Evolutionary conservation across 2,113 vertebrate genomes (phyloP).

Genomic region (Eulacestoma nigropectus): DNA sequence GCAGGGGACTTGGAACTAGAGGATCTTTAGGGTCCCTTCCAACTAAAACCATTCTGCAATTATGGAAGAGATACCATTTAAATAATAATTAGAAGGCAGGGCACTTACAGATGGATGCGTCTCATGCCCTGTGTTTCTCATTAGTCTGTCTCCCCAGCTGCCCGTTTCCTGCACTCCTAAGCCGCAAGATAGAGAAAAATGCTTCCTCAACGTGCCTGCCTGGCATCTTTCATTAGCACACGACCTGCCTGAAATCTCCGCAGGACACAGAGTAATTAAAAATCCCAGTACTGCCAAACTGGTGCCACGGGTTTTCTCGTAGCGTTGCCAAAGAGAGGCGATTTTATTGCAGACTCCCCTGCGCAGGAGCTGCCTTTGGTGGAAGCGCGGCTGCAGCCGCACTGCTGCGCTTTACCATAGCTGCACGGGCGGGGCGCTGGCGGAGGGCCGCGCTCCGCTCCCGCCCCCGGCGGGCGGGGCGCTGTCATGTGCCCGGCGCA

Average conservation of each 20-base stretch:
- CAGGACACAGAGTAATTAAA: background rate
- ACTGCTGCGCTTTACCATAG: fast-evolving
- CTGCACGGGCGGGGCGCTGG: background rate
- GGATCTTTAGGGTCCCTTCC: background rate
- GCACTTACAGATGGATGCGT: fast-evolving
- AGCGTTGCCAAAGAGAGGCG: background rate
- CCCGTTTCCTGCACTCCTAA: background rate
- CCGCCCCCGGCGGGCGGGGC: background rate
- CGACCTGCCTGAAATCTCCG: background rate
- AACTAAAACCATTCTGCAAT: background rate
- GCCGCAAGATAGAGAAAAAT: background rate
- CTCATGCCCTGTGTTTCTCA: background rate
- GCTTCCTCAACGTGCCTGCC: fast-evolving
- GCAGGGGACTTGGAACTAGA: background rate
- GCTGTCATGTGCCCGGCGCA: background rate
- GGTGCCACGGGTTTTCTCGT: background rate
- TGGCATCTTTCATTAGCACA: background rate
- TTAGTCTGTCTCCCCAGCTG: background rate
- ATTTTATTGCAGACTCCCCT: background rate
- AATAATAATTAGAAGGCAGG: background rate
- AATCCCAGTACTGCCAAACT: background rate
- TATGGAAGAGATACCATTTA: background rate
- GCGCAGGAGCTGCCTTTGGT: background rate
- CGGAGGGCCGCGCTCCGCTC: background rate
- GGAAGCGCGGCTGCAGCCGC: background rate